Evolutionary conservation across 2,113 vertebrate species (phyloP), one percentile per base, ranked within the genome.

Genomic region (Puffinus mauretanicus): DNA sequence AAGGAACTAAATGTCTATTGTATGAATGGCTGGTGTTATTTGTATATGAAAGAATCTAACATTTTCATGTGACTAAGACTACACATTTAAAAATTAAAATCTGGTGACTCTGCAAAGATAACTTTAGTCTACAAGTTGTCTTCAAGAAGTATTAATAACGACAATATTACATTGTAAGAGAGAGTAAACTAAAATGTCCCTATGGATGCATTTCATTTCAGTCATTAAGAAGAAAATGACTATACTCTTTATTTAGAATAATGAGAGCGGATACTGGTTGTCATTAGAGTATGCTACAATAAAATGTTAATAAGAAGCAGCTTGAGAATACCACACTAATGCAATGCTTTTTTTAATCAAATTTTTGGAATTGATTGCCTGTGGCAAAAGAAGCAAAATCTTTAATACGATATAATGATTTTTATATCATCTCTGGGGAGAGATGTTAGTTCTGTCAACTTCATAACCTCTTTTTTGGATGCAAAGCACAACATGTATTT

Each of bases 191-290:
- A 66, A 82, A 95, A 91, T 69, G 60, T 94, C 97, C 82, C 96
- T 19, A 15, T 55, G 95, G 97, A 92, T 24, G 21, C 67, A 88
- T 95, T 95, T 92, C 55, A 60, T 34, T 92, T 66, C 94, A 95
- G 71, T 97, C 95, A 96, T 97, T 97, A 97, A 83, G 82, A 96
- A 90, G 81, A 95, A 96, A 97, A 97, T 93, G 77, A 95, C 94
- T 96, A 4, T 65, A 90, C 40, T 93, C 94, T 96, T 97, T 96
- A 89, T 92, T 94, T 96, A 96, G 96, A 97, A 96, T 97, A 97
- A 97, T 85, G 94, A 96, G 93, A 82, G 77, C 65, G 60, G 42
- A 81, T 94, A 71, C 60, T 86, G 77, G 87, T 66, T 95, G 93
- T 82, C 34, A n/a, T 90, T 95, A 88, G 79, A 82, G 29, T 73